A percentile compares a stretch with the other conserved stretches of the same genome.
phyloP scores from a whole-genome alignment of 2,797 vertebrate genomes.

The Squalus acanthias region DNA sequence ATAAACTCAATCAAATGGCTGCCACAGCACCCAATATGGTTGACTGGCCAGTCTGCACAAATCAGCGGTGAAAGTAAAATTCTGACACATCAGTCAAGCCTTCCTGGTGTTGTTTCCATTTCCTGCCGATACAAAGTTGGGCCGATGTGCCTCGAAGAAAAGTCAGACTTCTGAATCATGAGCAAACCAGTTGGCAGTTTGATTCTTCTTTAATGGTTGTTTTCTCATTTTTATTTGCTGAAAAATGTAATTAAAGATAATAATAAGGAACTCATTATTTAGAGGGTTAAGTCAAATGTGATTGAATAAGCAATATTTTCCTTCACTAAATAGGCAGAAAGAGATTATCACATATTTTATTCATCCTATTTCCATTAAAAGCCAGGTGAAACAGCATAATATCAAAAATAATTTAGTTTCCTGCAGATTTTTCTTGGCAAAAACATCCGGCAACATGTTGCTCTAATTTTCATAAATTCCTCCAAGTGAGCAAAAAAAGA shows the following conservation, averaged over 20 bases:
- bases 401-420: background rate
- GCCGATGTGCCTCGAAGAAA: background rate
- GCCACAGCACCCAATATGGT: background rate
- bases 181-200: background rate
- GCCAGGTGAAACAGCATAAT: background rate
- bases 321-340: background rate
- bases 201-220: background rate
- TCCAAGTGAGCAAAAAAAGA: background rate
- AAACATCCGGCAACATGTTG: background rate
- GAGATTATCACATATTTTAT: background rate
- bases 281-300: background rate
- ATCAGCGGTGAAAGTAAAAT: background rate
- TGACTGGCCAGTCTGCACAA: background rate
- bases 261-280: background rate
- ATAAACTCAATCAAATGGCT: background rate
- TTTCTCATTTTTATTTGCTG: background rate
- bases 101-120: background rate
- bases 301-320: background rate
- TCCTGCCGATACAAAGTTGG: background rate
- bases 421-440: background rate
- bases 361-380: background rate
- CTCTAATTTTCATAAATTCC: background rate
- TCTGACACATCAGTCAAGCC: background rate
- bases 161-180: background rate
- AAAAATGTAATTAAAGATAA: background rate